phyloP scores from a whole-genome alignment of 2,888 invertebrate genomes.

The Agrochola circellaris region DNA sequence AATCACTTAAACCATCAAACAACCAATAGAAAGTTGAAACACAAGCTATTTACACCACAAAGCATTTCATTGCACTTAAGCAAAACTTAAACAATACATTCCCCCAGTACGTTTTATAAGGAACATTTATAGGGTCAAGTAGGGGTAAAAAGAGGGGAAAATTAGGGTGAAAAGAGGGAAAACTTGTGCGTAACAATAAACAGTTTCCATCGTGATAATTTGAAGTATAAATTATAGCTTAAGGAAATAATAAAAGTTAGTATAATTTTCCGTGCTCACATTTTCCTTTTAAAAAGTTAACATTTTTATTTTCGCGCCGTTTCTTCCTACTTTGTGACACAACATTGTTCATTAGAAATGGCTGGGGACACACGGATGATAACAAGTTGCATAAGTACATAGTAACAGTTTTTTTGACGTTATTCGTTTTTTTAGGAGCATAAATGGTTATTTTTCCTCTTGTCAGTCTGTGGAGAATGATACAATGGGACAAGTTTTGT shows the following conservation, averaged over 20 bases:
- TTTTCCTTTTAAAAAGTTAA: constrained; percentile 60
- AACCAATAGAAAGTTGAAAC: constrained; percentile 18
- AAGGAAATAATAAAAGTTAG: constrained; percentile 62
- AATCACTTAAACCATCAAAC: not conserved
- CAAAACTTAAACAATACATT: constrained; percentile 56
- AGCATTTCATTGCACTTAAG: constrained; percentile 28
- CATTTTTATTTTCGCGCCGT: constrained; percentile 47
- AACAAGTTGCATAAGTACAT: constrained; percentile 19
- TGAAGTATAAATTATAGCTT: constrained; percentile 58
- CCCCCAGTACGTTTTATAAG: constrained; percentile 31
- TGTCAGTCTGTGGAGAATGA: not conserved
- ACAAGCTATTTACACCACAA: constrained; percentile 19
- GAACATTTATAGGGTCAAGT: constrained; percentile 54
- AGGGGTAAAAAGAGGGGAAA: constrained; percentile 35
- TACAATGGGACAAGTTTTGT: not conserved
- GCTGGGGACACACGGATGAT: constrained; percentile 15
- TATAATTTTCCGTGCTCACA: constrained; percentile 45
- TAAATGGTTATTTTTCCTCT: not conserved
- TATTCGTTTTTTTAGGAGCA: constrained; percentile 1
- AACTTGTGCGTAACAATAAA: constrained; percentile 54
- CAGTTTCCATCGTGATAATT: constrained; percentile 52
- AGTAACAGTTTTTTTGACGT: constrained; percentile 1
- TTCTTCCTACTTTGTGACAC: constrained; percentile 16
- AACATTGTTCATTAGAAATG: constrained; percentile 46
- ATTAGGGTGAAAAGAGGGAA: constrained; percentile 31